phyloP scores from a whole-genome alignment of 2,797 vertebrate genomes.

The Bucorvus abyssinicus region DNA sequence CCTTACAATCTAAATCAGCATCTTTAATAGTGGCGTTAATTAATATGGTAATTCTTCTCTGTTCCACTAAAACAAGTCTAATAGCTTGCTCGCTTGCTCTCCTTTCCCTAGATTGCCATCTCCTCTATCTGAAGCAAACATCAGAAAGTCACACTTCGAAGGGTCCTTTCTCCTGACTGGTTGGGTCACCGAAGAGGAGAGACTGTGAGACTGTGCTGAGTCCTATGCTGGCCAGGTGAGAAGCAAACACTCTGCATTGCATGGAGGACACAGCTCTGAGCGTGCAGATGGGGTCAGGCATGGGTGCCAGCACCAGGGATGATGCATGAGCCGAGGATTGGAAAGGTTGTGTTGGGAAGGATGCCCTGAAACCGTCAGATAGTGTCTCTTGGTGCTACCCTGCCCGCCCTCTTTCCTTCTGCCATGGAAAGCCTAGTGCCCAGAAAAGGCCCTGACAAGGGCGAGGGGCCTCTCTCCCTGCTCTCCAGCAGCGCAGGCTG shows the following conservation, averaged over 20 bases:
- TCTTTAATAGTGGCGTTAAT: slow-evolving; percentile 13
- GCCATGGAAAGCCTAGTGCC: neutral
- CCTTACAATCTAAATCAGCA: neutral
- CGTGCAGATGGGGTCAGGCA: neutral
- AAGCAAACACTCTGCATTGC: neutral
- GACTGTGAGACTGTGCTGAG: neutral
- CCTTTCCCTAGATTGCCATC: neutral
- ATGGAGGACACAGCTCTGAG: neutral
- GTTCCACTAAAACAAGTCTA: neutral
- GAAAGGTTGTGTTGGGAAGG: neutral
- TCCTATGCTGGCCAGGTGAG: neutral
- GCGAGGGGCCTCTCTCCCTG: neutral
- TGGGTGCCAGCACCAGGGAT: neutral
- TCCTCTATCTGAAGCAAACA: neutral
- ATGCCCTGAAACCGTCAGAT: neutral
- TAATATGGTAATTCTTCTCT: neutral
- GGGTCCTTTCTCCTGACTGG: rapidly evolving
- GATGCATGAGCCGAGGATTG: neutral
- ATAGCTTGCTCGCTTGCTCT: neutral
- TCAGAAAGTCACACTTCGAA: neutral
- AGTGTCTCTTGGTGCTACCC: neutral
- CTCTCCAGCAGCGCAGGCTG: neutral
- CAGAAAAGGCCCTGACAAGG: neutral
- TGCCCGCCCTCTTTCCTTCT: rapidly evolving
- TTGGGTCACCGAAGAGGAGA: neutral